A percentile compares a stretch with the other conserved stretches of the same genome.
Evolutionary conservation across 2,888 invertebrate species (phyloP).

Genomic region (Tridacna crocea): DNA sequence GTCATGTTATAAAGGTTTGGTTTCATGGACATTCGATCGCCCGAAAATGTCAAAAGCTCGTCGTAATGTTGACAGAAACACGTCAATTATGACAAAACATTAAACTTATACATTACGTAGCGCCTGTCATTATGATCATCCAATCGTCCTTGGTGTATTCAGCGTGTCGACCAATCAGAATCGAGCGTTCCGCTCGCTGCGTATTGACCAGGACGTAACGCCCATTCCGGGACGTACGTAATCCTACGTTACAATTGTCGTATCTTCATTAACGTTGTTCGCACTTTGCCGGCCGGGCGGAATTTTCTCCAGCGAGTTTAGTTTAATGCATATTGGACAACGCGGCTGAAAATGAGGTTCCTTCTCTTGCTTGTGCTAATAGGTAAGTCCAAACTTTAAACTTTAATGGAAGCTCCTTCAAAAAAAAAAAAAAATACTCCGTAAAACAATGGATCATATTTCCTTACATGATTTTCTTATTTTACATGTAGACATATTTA

Average conservation of each 20-base stretch:
- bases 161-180: constrained; percentile 14
- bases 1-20: too few species aligned
- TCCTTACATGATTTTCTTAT: too few species aligned
- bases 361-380: constrained; percentile 15
- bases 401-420: too few species aligned
- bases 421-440: too few species aligned
- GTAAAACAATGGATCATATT: too few species aligned
- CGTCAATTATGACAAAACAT: neutral
- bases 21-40: neutral
- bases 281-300: constrained; percentile 18
- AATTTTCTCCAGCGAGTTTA: constrained; percentile 8
- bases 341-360: constrained; percentile 10
- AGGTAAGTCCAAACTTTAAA: constrained; percentile 6
- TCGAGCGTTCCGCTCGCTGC: neutral
- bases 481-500: too few species aligned
- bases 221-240: constrained; percentile 1
- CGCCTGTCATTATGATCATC: neutral
- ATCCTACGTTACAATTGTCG: neutral
- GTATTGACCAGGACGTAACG: constrained; percentile 4
- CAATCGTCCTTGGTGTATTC: too few species aligned
- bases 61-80: neutral
- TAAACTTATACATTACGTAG: neutral
- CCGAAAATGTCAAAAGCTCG: neutral
- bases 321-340: constrained; percentile 1
- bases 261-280: constrained; percentile 9